Base-by-base conservation (phyloP, 2,888 invertebrate species). In the Agrochola lychnidis region DNA sequence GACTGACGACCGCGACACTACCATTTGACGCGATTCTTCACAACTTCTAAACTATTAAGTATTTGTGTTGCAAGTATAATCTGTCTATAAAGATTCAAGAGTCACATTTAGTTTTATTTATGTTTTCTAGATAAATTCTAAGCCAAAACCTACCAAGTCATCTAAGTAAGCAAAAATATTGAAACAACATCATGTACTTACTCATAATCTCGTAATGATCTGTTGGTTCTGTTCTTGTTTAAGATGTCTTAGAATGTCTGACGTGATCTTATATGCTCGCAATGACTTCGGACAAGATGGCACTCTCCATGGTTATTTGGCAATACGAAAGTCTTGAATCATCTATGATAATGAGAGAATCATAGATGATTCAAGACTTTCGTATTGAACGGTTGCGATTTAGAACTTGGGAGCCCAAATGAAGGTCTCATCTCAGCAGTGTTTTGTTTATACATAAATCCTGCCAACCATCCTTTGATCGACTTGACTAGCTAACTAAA, bases 81-180 rank as follows among this genome's bases (percentile, higher is more conserved):
- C 6, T 48, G 36, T 80, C 36, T 63, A 40, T 56, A 6, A 53
- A 66, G 53, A 51, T 51, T 67, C 22, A 14, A 42, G 2, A 51
- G 25, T 70, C 19, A 30, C 25, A n/a, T 25, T 25, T 25, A 25
- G 45, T 45, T 59, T 45, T 59, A 12, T 57, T 57, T 51, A 16
- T 12, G 12, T 40, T 36, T 45, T 56, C 19, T 25, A 36, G 42
- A 36, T n/a, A 45, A 42, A 30, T 30, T 42, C 4, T 51, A 36
- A 53, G n/a, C 19, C 5, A 40, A 51, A 25, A 4, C 36, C 36
- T 25, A 73, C 4, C 4, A 59, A 59, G 22, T n/a, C n/a, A n/a
- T n/a, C n/a, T 74, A 74, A 14, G 19, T 51, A 61, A 30, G n/a
- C 30, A 57, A 76, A 57, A 76, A 30, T 51, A 48, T 76, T 25